Conservation (phyloP, 2,888 invertebrate species). For the Meghimatium bilineatum region DNA sequence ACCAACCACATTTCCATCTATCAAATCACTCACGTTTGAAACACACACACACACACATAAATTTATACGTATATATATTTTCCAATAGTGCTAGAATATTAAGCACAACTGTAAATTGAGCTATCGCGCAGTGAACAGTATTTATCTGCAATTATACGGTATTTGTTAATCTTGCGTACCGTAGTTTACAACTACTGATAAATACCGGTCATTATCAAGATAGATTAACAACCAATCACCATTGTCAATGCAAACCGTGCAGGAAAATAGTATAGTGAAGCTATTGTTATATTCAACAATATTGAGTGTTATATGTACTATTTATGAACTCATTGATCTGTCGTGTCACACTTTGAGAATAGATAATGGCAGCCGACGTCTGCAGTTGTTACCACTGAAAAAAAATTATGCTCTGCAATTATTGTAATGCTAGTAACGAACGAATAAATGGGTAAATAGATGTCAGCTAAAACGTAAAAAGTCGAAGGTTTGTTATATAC, state of each 20-base stretch:
- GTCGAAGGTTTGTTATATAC: slow-evolving; percentile 9
- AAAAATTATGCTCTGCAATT: neutral
- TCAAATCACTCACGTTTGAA: too few species aligned
- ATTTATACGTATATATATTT: neutral
- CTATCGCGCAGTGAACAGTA: neutral
- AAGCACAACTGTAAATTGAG: neutral
- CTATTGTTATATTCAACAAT: neutral
- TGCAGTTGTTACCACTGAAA: neutral
- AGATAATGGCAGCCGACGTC: neutral
- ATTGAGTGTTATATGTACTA: neutral
- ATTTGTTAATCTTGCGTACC: neutral
- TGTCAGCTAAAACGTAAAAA: neutral
- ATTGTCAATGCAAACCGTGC: neutral
- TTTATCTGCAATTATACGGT: slow-evolving; percentile 11
- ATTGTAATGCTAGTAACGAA: neutral
- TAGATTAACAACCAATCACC: neutral
- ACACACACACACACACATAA: too few species aligned
- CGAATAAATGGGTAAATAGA: slow-evolving; percentile 12
- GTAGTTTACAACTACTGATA: neutral
- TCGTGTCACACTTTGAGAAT: neutral
- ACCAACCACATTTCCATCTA: too few species aligned
- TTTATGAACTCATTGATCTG: slow-evolving; percentile 12
- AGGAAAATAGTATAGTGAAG: neutral
- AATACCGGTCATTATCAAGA: neutral
- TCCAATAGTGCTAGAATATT: neutral